Evolutionary conservation across 2,888 invertebrate species (phyloP), one percentile per base, ranked within the genome.

Genomic region (Cremastinae sp.): DNA sequence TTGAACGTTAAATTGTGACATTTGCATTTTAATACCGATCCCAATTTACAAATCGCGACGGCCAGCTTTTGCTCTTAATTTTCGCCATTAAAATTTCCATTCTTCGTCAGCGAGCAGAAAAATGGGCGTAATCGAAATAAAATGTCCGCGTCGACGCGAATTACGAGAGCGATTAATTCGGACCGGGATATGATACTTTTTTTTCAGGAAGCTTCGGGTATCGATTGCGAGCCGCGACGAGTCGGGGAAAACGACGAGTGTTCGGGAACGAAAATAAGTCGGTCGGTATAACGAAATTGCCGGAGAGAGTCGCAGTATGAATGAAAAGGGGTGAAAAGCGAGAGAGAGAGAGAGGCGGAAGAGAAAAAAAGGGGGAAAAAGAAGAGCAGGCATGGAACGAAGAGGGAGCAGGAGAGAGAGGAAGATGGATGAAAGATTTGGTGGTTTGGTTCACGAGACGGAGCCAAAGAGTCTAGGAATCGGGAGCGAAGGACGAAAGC

Each of bases 401-500:
- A 7, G 36, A 36, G 14, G 16, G 34, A 34, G 58, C 20, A n/a
- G 36, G 5, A 14, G 20, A 56, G 34, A n/a, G 16, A 14, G 43
- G 16, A 16, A 14, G 28, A n/a, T 43, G 10, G 14, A n/a, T 14
- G 22, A n/a, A 28, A 34, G 22, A 16, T 16, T 34, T 7, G 54
- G 43, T 22, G 43, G 9, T 41, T 7, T n/a, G 36, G 36, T 12
- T 28, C 41, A 59, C 61, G 41, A 73, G 69, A 66, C 61, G 76
- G 73, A 73, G 76, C 73, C 73, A 56, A 70, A 66, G 49, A 77
- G 73, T 77, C 73, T 73, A 61, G 66, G 68, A 61, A 59, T 74
- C 75, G 65, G 45, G 62, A 58, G 78, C 80, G 78, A 80, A 80
- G 81, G 79, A 78, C 78, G 79, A 79, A 28, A 81, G 79, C 78